Conservation (phyloP, 2,797 vertebrate species). For the Scolopax rusticola region DNA sequence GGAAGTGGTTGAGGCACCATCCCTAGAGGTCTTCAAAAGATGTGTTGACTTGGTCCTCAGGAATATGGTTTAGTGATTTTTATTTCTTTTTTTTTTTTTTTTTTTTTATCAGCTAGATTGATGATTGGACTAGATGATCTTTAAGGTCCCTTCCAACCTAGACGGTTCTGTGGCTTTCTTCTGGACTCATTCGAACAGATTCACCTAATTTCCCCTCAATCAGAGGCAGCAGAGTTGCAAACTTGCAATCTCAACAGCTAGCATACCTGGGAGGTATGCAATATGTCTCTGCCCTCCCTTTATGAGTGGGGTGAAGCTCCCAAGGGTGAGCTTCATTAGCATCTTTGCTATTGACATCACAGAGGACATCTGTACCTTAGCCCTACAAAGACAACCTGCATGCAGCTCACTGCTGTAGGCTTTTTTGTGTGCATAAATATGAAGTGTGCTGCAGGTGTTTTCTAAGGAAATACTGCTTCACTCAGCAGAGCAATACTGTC, state of each 20-base stretch:
- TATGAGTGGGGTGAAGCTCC: too few relatives aligned
- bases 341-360: fast-evolving
- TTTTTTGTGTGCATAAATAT: background rate
- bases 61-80: too few relatives aligned
- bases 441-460: fast-evolving
- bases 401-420: background rate
- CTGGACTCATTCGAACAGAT: background rate
- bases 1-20: too few relatives aligned
- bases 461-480: background rate
- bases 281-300: background rate
- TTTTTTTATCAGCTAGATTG: too few relatives aligned
- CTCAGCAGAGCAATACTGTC: background rate
- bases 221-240: fast-evolving
- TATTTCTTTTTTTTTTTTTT: too few relatives aligned
- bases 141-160: too few relatives aligned
- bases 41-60: too few relatives aligned
- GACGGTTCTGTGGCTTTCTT: background rate
- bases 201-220: background rate
- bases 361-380: background rate
- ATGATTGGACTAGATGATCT: too few relatives aligned
- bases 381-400: background rate
- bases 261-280: background rate
- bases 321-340: background rate
- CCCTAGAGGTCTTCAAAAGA: too few relatives aligned
- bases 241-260: fast-evolving